Conservation (phyloP, 2,888 invertebrate genomes). For the Parapristionchus giblindavisi region DNA sequence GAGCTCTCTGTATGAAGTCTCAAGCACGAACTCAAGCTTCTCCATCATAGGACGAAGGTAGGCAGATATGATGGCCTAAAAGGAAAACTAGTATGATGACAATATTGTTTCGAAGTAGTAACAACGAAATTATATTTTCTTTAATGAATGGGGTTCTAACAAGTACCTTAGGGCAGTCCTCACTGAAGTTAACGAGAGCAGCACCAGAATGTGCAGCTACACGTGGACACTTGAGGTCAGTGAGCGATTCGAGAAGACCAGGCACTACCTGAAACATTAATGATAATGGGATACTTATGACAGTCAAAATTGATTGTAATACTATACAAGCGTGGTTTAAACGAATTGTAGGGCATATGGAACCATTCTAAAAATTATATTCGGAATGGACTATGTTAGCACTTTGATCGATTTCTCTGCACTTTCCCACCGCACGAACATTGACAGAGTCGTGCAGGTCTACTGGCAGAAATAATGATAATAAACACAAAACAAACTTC, state of each 20-base stretch:
- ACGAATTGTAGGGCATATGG: not conserved
- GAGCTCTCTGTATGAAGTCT: slow-evolving; percentile 87
- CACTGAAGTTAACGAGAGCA: slow-evolving; percentile 97
- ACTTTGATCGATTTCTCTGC: not conserved
- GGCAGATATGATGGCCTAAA: slow-evolving; percentile 80
- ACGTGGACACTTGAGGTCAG: slow-evolving; percentile 89
- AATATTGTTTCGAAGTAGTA: not conserved
- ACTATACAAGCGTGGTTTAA: not conserved
- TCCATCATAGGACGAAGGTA: slow-evolving; percentile 90
- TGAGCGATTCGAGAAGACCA: slow-evolving; percentile 85
- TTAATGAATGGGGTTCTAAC: not conserved
- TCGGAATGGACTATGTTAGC: not conserved
- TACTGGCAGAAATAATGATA: not conserved
- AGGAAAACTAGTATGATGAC: no score
- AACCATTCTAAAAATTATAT: not conserved
- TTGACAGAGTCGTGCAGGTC: not conserved
- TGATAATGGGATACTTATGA: not conserved
- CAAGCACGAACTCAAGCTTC: slow-evolving; percentile 88
- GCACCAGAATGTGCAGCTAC: slow-evolving; percentile 91
- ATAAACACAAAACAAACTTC: slow-evolving; percentile 74
- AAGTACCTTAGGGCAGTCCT: slow-evolving; percentile 88
- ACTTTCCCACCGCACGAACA: slow-evolving; percentile 8
- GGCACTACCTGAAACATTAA: slow-evolving; percentile 78
- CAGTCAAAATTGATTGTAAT: not conserved
- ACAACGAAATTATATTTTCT: not conserved